Conservation (phyloP, 2,888 invertebrate genomes). For the Xiphydria camelus region DNA sequence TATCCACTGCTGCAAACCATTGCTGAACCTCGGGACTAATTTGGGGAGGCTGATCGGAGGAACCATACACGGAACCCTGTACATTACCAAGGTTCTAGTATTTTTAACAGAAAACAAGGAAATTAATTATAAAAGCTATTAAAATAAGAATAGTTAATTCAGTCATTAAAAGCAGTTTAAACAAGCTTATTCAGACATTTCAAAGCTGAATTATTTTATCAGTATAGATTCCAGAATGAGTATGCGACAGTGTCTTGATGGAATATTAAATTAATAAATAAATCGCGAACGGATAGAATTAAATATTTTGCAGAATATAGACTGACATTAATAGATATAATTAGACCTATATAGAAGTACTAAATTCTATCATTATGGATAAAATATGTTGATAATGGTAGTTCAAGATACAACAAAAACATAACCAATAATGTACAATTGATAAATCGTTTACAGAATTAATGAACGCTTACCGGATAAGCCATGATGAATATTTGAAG, state of each 20-base stretch:
- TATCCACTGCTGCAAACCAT: constrained; percentile 85
- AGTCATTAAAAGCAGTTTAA: neutral
- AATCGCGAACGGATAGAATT: neutral
- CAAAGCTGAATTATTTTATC: neutral
- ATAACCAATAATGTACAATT: neutral
- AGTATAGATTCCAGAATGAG: neutral
- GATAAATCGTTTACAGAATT: neutral
- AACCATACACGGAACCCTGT: constrained; percentile 31
- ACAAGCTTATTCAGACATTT: neutral
- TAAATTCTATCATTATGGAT: too few species aligned
- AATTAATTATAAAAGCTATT: neutral
- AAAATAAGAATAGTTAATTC: constrained; percentile 1
- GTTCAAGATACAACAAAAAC: neutral
- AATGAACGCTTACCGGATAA: neutral
- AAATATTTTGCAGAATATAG: too few species aligned
- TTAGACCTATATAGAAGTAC: too few species aligned
- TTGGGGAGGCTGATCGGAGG: constrained; percentile 22
- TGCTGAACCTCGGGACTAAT: constrained; percentile 76
- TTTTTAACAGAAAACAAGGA: constrained; percentile 8
- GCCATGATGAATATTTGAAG: too few species aligned
- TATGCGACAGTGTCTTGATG: neutral
- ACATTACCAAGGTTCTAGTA: constrained; percentile 14
- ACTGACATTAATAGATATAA: too few species aligned
- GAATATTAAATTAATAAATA: neutral
- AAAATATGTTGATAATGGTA: too few species aligned